A percentile compares a stretch with the other conserved stretches of the same genome.
Conservation (phyloP, 2,113 vertebrate genomes). For the Cyprinodon tularosa region DNA sequence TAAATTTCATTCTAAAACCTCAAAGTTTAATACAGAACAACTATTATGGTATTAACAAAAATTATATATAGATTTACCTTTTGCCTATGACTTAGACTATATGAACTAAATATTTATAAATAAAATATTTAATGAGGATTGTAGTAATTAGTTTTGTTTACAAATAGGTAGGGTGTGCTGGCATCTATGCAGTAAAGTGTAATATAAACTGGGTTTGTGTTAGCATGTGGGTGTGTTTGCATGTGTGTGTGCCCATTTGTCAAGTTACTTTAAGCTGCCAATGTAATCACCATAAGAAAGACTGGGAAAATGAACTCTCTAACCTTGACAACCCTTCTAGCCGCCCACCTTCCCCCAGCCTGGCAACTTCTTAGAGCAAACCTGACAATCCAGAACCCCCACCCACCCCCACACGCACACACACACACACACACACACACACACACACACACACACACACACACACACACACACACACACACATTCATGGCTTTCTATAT, state of each 20-base stretch:
- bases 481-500: no score
- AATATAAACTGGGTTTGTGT: background rate
- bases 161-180: background rate
- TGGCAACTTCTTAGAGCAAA: slow-evolving; percentile 29
- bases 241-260: slow-evolving; percentile 41
- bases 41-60: no score
- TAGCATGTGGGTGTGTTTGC: background rate
- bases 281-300: slow-evolving; percentile 76
- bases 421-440: slow-evolving; percentile 3
- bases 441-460: slow-evolving; percentile 1
- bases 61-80: no score
- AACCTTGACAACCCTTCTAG: slow-evolving; percentile 62
- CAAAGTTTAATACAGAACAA: no score
- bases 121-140: background rate
- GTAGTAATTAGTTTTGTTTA: slow-evolving; percentile 8
- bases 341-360: slow-evolving; percentile 15
- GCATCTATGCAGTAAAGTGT: slow-evolving; percentile 17
- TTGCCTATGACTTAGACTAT: no score
- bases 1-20: no score
- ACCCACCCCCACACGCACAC: slow-evolving; percentile 14
- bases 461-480: slow-evolving; percentile 12
- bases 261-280: slow-evolving; percentile 68
- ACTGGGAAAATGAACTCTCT: slow-evolving; percentile 67
- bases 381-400: no score
- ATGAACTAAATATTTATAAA: no score